phyloP scores from a whole-genome alignment of 2,113 vertebrate genomes.

The Xerus inauris region DNA sequence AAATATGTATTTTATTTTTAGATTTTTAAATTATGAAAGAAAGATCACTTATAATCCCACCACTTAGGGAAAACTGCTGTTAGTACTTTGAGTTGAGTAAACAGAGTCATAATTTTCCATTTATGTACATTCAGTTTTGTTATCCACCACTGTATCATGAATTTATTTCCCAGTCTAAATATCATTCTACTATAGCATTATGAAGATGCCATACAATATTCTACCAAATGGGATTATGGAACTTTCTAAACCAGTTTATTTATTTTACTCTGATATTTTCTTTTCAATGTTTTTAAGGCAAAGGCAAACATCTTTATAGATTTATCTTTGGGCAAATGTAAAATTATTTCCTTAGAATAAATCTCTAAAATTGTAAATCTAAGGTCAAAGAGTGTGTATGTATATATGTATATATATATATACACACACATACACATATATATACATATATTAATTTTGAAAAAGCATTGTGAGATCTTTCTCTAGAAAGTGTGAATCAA shows the following conservation, averaged over 20 bases:
- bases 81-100: neutral
- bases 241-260: neutral
- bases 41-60: neutral
- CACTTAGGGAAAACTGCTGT: neutral
- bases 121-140: neutral
- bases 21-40: neutral
- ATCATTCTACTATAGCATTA: neutral
- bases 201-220: neutral
- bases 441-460: neutral
- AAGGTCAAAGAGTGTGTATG: neutral
- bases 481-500: neutral
- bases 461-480: neutral
- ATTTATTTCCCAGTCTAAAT: neutral
- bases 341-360: neutral
- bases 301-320: neutral
- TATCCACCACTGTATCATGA: neutral
- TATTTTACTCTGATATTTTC: neutral
- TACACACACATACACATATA: too few species aligned
- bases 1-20: neutral
- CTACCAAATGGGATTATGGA: neutral
- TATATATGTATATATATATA: too few species aligned
- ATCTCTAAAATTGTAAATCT: neutral
- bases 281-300: neutral
- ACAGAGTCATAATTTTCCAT: neutral
- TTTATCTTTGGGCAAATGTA: neutral